phyloP scores from a whole-genome alignment of 2,888 invertebrate genomes.

The Bellardia bayeri region DNA sequence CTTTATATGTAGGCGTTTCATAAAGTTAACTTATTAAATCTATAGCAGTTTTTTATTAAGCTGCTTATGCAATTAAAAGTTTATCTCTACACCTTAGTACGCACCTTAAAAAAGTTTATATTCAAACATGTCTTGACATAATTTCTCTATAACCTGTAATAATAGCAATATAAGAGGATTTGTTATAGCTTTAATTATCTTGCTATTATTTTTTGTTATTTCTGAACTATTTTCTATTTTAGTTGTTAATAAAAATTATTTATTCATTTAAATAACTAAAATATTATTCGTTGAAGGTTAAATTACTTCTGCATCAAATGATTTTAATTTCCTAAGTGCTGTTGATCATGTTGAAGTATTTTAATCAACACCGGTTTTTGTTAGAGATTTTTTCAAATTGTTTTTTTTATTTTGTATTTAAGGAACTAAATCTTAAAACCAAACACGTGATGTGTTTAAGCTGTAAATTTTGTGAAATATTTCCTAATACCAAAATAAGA shows the following conservation, averaged over 20 bases:
- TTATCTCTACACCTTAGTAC: constrained; percentile 5
- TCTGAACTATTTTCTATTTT: neutral
- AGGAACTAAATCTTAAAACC: constrained; percentile 6
- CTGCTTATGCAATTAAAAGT: constrained; percentile 60
- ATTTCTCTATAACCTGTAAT: constrained; percentile 11
- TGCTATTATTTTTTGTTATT: neutral
- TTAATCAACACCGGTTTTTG: neutral
- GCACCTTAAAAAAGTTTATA: constrained; percentile 39
- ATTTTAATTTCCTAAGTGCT: neutral
- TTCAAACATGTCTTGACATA: neutral
- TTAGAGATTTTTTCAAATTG: neutral
- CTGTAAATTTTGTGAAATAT: neutral
- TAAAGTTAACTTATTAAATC: constrained; percentile 11
- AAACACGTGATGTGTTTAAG: neutral
- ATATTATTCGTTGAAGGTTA: neutral
- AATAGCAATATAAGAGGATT: constrained; percentile 39
- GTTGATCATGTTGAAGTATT: neutral
- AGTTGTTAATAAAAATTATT: neutral
- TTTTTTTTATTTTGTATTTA: neutral
- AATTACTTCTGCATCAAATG: neutral
- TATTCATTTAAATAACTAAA: neutral
- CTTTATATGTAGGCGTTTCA: constrained; percentile 33
- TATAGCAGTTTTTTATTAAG: constrained; percentile 39
- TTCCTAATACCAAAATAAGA: neutral
- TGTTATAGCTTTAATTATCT: neutral